These are phyloP conservation scores for Eueides isabella DNA, from an alignment of 1,140 invertebrate species.

Conservation along the genomic window DNA sequence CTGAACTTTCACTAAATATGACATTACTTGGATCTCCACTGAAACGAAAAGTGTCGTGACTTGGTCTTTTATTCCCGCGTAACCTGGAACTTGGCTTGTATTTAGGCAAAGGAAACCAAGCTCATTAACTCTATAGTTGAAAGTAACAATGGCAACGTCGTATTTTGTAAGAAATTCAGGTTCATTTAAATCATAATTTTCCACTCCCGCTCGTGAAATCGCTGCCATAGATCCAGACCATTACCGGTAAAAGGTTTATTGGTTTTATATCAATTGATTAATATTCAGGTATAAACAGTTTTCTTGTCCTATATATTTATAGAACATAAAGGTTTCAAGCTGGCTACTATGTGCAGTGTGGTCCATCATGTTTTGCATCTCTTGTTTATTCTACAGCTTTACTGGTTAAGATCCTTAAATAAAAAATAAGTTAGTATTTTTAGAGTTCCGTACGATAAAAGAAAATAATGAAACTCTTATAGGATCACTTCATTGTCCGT, in stretches of 20 bases:
- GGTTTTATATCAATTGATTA: constrained; percentile 61
- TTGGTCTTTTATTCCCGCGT: constrained; percentile 84
- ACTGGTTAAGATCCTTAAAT: constrained; percentile 67
- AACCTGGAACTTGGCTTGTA: constrained; percentile 83
- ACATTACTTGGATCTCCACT: constrained; percentile 77
- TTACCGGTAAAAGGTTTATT: constrained; percentile 61
- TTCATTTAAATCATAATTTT: constrained; percentile 73
- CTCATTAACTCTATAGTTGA: constrained; percentile 87
- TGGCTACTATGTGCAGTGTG: constrained; percentile 57
- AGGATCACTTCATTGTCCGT: no score
- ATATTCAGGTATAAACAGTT: constrained; percentile 78
- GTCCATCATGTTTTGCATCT: constrained; percentile 49
- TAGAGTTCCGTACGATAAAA: no score
- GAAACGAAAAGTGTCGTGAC: constrained; percentile 81
- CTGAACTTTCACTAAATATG: constrained; percentile 79
- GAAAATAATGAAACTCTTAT: no score
- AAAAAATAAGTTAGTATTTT: neutral
- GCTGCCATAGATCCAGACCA: constrained; percentile 82
- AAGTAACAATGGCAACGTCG: constrained; percentile 85
- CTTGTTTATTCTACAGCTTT: constrained; percentile 55
- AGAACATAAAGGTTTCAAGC: constrained; percentile 46
- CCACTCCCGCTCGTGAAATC: constrained; percentile 66
- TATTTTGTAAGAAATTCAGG: constrained; percentile 85
- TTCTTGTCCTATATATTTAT: constrained; percentile 55
- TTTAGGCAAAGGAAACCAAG: constrained; percentile 84